phyloP scores from a whole-genome alignment of 2,888 invertebrate species.

The Cantharis nigra region DNA sequence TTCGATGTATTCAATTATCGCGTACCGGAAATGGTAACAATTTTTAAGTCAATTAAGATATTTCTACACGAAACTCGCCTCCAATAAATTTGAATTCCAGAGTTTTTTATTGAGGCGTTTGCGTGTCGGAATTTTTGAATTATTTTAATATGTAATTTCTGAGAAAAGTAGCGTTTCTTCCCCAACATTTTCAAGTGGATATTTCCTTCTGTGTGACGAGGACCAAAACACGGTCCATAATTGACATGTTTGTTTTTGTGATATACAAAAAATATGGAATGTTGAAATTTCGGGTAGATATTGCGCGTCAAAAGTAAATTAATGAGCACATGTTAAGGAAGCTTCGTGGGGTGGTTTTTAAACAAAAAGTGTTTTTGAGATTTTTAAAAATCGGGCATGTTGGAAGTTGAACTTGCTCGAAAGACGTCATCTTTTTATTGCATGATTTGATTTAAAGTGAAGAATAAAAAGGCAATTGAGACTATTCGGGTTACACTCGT shows the following conservation, averaged over 20 bases:
- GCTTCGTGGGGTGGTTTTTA: background rate
- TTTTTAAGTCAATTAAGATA: background rate
- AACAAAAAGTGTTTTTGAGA: background rate
- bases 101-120: background rate
- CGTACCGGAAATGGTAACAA: background rate
- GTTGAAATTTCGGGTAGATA: background rate
- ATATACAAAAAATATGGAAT: background rate
- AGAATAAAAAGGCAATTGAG: background rate
- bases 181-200: constrained; percentile 22
- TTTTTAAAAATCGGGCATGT: background rate
- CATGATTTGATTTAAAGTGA: background rate
- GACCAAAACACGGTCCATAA: background rate
- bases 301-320: background rate
- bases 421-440: background rate
- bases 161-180: constrained; percentile 10
- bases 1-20: background rate
- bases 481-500: background rate
- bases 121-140: background rate
- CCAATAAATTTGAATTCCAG: background rate
- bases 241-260: constrained; percentile 1
- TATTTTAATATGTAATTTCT: background rate
- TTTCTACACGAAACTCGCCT: background rate
- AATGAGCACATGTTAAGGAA: background rate
- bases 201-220: constrained; percentile 12
- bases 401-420: background rate